Conservation (phyloP, 2,888 invertebrate genomes). For the Hyles lineata region DNA sequence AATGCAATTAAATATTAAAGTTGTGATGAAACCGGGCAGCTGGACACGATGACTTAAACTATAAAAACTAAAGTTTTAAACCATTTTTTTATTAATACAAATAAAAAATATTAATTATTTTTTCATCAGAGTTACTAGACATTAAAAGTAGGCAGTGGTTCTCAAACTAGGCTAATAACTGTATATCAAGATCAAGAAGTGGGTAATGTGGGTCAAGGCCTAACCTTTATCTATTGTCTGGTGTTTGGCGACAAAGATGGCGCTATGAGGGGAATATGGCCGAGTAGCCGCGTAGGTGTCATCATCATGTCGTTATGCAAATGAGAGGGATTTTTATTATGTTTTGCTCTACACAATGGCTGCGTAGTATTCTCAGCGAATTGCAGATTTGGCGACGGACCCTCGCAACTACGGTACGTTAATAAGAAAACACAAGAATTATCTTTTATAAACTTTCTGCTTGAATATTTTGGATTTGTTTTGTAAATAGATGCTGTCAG, state of each 20-base stretch:
- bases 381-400: background rate
- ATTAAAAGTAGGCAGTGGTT: no score
- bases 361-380: background rate
- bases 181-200: no score
- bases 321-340: conserved; percentile 17
- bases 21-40: background rate
- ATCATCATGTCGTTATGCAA: conserved; percentile 21
- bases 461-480: no score
- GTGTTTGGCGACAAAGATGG: background rate
- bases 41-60: background rate
- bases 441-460: no score
- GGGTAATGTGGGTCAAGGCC: no score
- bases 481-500: no score
- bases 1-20: background rate
- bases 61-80: no score
- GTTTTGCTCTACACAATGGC: background rate
- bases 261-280: background rate
- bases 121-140: no score
- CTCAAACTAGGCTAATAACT: no score
- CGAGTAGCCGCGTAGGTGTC: background rate
- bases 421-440: background rate
- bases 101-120: no score
- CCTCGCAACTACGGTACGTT: background rate
- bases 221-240: no score
- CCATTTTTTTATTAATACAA: no score